Base-by-base conservation (phyloP, 2,888 invertebrate species). In the Amblyjoppa fuscipennis region DNA sequence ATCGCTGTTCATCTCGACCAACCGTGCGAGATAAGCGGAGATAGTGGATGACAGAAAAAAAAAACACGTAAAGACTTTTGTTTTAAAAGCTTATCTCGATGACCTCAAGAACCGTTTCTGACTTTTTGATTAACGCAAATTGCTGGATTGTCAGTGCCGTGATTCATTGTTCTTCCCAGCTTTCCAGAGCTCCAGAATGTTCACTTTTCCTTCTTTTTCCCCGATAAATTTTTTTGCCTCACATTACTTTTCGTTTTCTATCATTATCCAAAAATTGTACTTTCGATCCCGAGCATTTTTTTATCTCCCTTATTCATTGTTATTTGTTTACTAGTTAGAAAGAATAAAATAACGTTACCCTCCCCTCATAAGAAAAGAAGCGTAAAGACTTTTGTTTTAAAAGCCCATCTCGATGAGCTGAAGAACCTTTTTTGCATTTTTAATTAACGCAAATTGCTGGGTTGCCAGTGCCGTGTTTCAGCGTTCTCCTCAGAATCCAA, bases 121-220 rank as follows among this genome's bases (percentile, higher is more conserved):
- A 2, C 16, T 38, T 64, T 91, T 92, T 92, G 91, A 92, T 92
- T 92, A 92, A 90, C 90, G 91, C 90, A 90, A 92, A 92, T 92
- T 91, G 91, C 90, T 86, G 68, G 69, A 78, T 83, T 64, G 51
- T 73, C 73, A 45, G 64, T 86, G 59, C 78, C 64, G 68, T 56
- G 45, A 0, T 45, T 45, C 13, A 45, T 53, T 56, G 71, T 45
- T 71, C 53, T 64, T 38, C 78, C 31, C 64, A 34, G 41, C 79
- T 64, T 61, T 34, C 53, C 38, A 16, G 38, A 20, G 13, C 25
- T 6, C 28, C 3, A 3, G 25, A 28, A 25, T 59, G 11, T 28
- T 25, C 9, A 59, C 3, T 13, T 59, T 25, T 13, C 3, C 3
- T 59, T 25, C 28, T 25, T 56, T 28, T 56, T 25, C 20, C 13